Conservation (phyloP, 1,140 invertebrate genomes). For the Drosophila rhopaloa region DNA sequence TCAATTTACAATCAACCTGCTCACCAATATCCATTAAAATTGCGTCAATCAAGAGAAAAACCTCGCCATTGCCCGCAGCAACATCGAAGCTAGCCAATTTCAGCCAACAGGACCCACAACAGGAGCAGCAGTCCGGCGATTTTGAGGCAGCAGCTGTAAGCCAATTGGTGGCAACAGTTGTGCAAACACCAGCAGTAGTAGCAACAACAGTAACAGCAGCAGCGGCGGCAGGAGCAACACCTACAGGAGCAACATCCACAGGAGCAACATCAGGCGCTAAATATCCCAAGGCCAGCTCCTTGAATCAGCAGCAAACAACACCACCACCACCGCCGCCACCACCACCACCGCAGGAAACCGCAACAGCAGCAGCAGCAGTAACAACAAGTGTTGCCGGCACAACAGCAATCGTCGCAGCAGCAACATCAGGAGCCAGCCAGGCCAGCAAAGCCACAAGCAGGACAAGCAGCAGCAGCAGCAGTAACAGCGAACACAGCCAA, state of each 20-base stretch:
- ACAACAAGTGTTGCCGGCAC: conserved; percentile 23
- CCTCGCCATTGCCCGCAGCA: conserved; percentile 70
- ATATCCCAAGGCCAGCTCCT: conserved; percentile 82
- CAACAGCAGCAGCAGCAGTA: conserved; percentile 23
- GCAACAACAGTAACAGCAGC: conserved; percentile 17
- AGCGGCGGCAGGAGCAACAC: conserved; percentile 26
- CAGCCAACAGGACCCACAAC: conserved; percentile 41
- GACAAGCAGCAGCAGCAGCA: conserved; percentile 26
- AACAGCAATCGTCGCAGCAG: conserved; percentile 16
- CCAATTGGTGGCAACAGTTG: conserved; percentile 46
- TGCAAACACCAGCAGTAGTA: conserved; percentile 25
- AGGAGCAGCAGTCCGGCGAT: conserved; percentile 22
- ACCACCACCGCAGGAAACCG: conserved; percentile 35
- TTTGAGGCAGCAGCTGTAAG: conserved; percentile 45
- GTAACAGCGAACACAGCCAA: not conserved
- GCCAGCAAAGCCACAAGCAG: conserved; percentile 21
- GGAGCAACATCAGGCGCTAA: conserved; percentile 16
- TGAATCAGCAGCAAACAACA: conserved; percentile 35
- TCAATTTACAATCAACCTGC: conserved; percentile 59
- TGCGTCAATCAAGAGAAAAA: conserved; percentile 83
- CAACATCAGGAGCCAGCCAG: conserved; percentile 32
- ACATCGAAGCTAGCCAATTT: conserved; percentile 68
- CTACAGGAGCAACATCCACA: conserved; percentile 25
- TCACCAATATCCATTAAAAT: conserved; percentile 76
- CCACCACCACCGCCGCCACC: conserved; percentile 29